Percentiles rank a stretch among this genome's conserved stretches.
Conservation (phyloP, 2,797 vertebrate species). For the Rhynchotus rufescens region DNA sequence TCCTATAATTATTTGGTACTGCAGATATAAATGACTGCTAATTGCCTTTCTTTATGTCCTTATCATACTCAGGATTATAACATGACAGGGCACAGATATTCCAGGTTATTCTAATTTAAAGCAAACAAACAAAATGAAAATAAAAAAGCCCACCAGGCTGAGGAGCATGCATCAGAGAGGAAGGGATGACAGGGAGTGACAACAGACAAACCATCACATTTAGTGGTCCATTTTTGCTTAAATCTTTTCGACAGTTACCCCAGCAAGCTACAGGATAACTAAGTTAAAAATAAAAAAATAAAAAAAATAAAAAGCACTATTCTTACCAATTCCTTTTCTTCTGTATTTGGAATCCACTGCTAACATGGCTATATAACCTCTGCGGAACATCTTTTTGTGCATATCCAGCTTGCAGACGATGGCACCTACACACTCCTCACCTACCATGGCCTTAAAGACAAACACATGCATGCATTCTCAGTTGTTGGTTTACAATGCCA, state of each 20-base stretch:
- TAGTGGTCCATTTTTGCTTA: background rate
- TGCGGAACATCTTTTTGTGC: conserved; percentile 99
- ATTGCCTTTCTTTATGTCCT: background rate
- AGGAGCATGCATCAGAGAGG: background rate
- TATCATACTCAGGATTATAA: background rate
- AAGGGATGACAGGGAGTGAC: accelerated
- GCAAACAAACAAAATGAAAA: background rate
- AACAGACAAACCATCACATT: conserved; percentile 10
- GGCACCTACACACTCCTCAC: conserved; percentile 98
- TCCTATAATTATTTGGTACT: background rate
- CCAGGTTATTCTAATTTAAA: background rate
- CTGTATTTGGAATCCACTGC: conserved; percentile 99
- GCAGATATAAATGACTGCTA: conserved; percentile 5
- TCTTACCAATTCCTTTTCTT: conserved; percentile 99
- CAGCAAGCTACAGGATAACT: conserved; percentile 35
- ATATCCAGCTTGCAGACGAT: conserved; percentile 99
- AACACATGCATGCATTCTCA: conserved; percentile 76
- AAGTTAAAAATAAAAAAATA: conserved; percentile 34
- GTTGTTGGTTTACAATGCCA: conserved; percentile 47
- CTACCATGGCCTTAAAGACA: conserved; percentile 96
- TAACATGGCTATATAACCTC: conserved; percentile 99
- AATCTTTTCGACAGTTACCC: conserved; percentile 16
- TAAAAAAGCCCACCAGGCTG: background rate
- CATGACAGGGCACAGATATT: background rate
- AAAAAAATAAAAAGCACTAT: conserved; percentile 49